A percentile compares a stretch with the other conserved stretches of the same genome.
Conservation (phyloP, 2,797 vertebrate genomes). For the Remorina albescens region DNA sequence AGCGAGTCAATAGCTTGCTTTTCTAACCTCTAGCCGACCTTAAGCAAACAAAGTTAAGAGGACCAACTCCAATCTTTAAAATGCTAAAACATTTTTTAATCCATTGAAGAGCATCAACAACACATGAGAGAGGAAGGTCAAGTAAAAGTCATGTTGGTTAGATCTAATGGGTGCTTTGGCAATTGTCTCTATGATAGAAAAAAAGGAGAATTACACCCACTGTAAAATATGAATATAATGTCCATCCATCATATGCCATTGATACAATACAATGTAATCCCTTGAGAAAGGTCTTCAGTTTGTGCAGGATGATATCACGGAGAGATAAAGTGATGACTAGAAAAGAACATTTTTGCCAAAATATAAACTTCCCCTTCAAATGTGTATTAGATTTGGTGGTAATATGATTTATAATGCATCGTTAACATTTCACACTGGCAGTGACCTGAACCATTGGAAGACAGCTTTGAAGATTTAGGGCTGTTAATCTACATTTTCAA, state of each 20-base stretch:
- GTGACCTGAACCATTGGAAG: background rate
- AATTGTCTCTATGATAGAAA: background rate
- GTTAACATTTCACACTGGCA: background rate
- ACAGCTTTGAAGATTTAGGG: background rate
- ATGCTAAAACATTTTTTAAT: conserved; percentile 21
- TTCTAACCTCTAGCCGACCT: too few relatives aligned
- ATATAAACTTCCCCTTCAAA: too few relatives aligned
- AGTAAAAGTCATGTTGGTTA: conserved; percentile 27
- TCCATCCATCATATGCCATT: too few relatives aligned
- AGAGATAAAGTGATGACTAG: background rate
- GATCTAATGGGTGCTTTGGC: background rate
- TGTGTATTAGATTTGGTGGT: background rate
- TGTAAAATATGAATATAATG: too few relatives aligned
- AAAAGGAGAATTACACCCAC: too few relatives aligned
- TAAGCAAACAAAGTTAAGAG: too few relatives aligned
- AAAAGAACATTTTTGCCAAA: background rate
- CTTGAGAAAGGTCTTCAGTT: too few relatives aligned
- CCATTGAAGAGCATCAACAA: conserved; percentile 23
- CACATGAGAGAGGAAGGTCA: conserved; percentile 17
- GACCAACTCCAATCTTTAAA: too few relatives aligned
- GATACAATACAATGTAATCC: too few relatives aligned
- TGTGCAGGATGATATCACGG: background rate
- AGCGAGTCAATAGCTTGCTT: too few relatives aligned
- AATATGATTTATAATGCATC: background rate
- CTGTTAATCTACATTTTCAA: too few relatives aligned